These are phyloP conservation scores for Agrypnia vestita DNA, from an alignment of 1,140 invertebrate species.

Conservation along the genomic window DNA sequence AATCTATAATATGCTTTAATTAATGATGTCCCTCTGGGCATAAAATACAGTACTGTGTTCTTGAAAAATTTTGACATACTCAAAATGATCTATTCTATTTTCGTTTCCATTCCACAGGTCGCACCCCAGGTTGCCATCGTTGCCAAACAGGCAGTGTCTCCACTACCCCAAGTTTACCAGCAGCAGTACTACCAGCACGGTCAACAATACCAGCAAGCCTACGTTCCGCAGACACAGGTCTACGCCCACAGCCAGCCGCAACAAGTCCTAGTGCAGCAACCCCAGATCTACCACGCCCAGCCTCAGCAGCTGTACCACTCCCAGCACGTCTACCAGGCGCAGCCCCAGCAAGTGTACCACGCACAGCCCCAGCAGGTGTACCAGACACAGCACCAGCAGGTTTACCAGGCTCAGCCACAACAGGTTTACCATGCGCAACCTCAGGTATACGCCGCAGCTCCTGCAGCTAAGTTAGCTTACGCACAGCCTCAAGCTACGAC, in stretches of 20 bases:
- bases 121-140: conserved; percentile 26
- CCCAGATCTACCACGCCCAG: conserved; percentile 33
- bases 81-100: not conserved
- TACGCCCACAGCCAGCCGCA: conserved; percentile 28
- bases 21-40: too few relatives aligned
- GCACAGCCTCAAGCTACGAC: conserved; percentile 42
- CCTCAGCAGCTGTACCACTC: conserved; percentile 3
- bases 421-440: conserved; percentile 25
- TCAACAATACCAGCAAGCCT: conserved; percentile 45
- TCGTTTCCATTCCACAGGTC: not conserved
- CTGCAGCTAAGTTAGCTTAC: conserved; percentile 32
- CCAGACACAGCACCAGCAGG: conserved; percentile 44
- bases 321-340: not conserved
- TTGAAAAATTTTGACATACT: too few relatives aligned
- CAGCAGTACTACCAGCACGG: conserved; percentile 50
- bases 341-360: conserved; percentile 42
- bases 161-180: conserved; percentile 21
- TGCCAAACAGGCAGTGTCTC: conserved; percentile 50
- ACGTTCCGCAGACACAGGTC: conserved; percentile 28
- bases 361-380: conserved; percentile 20
- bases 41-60: too few relatives aligned
- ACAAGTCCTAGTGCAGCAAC: conserved; percentile 19
- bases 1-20: too few relatives aligned
- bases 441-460: conserved; percentile 32
- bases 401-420: conserved; percentile 46